These are phyloP conservation scores for Phaenicophaeus curvirostris DNA, from an alignment of 2,797 vertebrate genomes.

Conservation along the genomic window DNA sequence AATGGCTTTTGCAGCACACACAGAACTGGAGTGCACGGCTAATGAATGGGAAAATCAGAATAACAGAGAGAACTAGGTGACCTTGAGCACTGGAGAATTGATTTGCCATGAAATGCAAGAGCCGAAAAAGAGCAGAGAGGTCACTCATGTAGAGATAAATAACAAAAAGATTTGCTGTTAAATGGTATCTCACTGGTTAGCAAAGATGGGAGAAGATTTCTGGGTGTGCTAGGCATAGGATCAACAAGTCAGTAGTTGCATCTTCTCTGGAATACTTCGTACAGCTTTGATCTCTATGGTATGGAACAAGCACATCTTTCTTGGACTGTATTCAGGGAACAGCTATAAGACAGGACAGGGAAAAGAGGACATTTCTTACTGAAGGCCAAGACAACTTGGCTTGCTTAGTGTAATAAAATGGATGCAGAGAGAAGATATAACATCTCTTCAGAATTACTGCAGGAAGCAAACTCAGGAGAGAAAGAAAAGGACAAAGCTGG, in stretches of 20 bases:
- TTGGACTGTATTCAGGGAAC: slow-evolving; percentile 11
- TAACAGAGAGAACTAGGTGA: not conserved
- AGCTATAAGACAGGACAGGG: not conserved
- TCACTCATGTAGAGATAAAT: not conserved
- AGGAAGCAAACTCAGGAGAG: slow-evolving; percentile 7
- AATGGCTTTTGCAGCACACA: not conserved
- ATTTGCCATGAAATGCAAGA: not conserved
- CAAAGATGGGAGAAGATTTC: not conserved
- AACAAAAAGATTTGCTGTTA: not conserved
- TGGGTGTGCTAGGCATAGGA: not conserved
- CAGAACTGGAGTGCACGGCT: not conserved
- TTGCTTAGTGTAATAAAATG: not conserved
- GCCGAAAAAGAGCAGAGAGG: not conserved
- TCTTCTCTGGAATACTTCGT: not conserved
- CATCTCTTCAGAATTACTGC: slow-evolving; percentile 36
- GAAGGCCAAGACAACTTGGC: slow-evolving; percentile 23
- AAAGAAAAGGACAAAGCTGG: slow-evolving; percentile 41
- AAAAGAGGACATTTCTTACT: slow-evolving; percentile 16
- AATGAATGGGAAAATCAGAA: not conserved
- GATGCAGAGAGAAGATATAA: not conserved
- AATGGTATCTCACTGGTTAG: not conserved
- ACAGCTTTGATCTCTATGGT: not conserved
- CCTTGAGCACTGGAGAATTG: not conserved
- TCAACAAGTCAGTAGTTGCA: not conserved
- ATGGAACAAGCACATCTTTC: not conserved